These are phyloP conservation scores for Stichodactyla mertensii DNA, from an alignment of 64 coral and sea anemone genomes.

Conservation along the genomic window DNA sequence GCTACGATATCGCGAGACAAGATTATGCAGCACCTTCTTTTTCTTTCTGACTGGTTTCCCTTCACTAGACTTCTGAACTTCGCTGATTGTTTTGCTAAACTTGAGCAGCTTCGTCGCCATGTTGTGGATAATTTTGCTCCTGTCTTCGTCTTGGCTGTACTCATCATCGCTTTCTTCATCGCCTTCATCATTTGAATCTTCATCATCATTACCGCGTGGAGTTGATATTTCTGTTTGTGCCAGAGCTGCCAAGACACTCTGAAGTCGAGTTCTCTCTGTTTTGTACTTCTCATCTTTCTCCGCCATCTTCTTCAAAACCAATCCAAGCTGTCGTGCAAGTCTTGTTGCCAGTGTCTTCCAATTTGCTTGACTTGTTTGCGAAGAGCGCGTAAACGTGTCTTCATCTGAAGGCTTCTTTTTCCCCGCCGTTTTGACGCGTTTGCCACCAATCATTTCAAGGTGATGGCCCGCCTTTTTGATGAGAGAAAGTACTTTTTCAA, in stretches of 20 bases:
- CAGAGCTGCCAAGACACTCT: constrained; percentile 36
- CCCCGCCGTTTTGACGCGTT: background rate
- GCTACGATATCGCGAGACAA: constrained; percentile 13
- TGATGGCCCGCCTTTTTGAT: constrained; percentile 19
- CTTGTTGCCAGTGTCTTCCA: constrained; percentile 66
- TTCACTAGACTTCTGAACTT: background rate
- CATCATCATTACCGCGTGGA: constrained; percentile 12
- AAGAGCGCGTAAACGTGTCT: background rate
- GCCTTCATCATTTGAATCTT: constrained; percentile 8
- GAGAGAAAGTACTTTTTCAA: background rate
- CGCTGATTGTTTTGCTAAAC: background rate
- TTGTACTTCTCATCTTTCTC: constrained; percentile 53
- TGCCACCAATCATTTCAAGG: constrained; percentile 22
- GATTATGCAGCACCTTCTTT: background rate
- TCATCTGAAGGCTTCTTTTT: background rate
- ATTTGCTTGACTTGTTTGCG: constrained; percentile 3
- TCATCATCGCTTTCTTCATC: constrained; percentile 22
- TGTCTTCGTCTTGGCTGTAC: constrained; percentile 13
- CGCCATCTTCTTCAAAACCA: constrained; percentile 60
- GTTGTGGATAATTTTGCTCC: background rate
- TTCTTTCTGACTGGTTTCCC: background rate
- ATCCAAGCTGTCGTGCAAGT: constrained; percentile 42
- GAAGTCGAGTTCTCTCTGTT: constrained; percentile 51
- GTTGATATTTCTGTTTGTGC: constrained; percentile 8
- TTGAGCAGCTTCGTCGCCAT: background rate